Evolutionary conservation across 37 sponge, comb jelly and placozoan genomes (phyloP).

Genomic region (Chondrilla cf. caribensis): DNA sequence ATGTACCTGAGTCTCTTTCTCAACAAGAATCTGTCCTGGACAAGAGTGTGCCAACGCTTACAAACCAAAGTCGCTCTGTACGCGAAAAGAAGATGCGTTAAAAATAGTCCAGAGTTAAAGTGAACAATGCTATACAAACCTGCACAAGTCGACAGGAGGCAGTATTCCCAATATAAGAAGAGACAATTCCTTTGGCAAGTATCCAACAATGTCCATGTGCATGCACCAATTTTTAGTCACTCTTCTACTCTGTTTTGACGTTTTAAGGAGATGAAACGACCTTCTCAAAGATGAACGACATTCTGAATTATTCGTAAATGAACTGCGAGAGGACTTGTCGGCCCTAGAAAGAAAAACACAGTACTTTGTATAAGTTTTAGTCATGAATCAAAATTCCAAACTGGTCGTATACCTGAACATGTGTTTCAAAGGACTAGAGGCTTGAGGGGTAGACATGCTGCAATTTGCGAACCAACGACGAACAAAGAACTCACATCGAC

Average conservation of each 20-base stretch:
- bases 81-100: neutral
- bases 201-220: neutral
- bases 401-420: no score
- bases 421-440: no score
- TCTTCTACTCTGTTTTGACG: neutral
- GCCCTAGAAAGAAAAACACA: no score
- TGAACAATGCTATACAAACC: neutral
- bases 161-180: neutral
- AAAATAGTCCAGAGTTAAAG: no score
- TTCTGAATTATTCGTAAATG: neutral
- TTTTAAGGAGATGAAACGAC: neutral
- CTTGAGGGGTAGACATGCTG: no score
- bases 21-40: neutral
- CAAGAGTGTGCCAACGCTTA: neutral
- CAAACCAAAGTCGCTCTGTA: neutral
- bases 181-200: conserved; percentile 7
- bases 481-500: no score
- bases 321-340: neutral
- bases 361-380: no score
- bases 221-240: neutral
- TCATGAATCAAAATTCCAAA: no score
- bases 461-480: no score
- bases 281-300: neutral
- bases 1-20: neutral
- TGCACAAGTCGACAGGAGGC: neutral